Evolutionary conservation across 2,797 vertebrate species (phyloP).

Genomic region (Saxicola maurus): DNA sequence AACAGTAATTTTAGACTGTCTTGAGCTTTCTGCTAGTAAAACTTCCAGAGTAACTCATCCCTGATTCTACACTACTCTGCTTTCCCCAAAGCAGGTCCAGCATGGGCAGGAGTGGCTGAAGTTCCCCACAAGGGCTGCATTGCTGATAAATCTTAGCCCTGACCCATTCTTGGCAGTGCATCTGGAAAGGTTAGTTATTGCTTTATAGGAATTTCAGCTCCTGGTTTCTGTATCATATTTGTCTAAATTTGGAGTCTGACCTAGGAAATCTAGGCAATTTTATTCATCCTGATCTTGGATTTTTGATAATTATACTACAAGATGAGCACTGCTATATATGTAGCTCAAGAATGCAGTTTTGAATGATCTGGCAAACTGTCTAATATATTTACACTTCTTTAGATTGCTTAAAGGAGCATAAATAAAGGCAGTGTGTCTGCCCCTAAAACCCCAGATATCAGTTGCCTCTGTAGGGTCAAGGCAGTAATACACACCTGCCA

Average conservation of each 20-base stretch:
- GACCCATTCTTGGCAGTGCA: neutral
- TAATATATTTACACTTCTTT: neutral
- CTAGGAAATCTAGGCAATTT: neutral
- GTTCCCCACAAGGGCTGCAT: neutral
- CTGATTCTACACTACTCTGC: neutral
- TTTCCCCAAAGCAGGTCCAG: neutral
- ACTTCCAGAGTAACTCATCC: neutral
- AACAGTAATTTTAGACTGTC: neutral
- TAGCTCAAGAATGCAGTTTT: neutral
- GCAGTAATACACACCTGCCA: neutral
- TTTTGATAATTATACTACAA: neutral
- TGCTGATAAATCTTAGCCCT: neutral
- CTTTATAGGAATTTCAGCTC: neutral
- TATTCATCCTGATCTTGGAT: neutral
- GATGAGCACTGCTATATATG: neutral
- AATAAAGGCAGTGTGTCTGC: neutral
- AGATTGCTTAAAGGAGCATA: neutral
- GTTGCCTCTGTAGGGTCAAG: neutral
- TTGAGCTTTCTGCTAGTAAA: neutral
- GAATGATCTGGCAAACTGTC: neutral
- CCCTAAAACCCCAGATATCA: neutral
- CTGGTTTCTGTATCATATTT: neutral
- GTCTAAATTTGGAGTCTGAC: neutral
- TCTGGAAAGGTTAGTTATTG: neutral
- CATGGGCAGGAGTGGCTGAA: neutral